phyloP scores from a whole-genome alignment of 2,888 invertebrate species.

The Aleiodes leptofemur region DNA sequence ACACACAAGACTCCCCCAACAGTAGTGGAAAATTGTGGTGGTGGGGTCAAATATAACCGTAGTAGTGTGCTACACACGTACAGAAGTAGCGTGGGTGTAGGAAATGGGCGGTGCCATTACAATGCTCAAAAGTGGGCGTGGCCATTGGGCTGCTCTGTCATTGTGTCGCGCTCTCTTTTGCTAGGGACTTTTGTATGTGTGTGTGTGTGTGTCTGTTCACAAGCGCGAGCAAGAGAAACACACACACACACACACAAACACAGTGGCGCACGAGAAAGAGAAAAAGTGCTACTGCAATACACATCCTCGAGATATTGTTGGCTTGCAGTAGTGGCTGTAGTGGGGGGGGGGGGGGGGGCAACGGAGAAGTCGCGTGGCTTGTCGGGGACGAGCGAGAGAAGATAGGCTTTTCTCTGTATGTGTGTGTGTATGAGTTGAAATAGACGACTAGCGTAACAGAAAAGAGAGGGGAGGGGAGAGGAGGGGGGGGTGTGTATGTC shows the following conservation, averaged over 20 bases:
- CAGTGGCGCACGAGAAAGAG: constrained; percentile 16
- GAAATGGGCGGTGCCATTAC: constrained; percentile 64
- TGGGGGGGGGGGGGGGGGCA: constrained; percentile 21
- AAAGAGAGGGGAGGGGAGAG: no score
- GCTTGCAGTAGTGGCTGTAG: constrained; percentile 19
- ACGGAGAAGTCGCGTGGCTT: constrained; percentile 18
- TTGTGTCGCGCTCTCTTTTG: constrained; percentile 19
- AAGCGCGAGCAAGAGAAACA: no score
- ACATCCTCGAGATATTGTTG: constrained; percentile 27
- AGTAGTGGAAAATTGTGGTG: constrained; percentile 2
- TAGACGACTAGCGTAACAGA: background rate
- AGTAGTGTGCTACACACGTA: background rate
- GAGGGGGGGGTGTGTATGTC: constrained; percentile 27
- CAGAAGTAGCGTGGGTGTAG: constrained; percentile 67
- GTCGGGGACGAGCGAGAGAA: constrained; percentile 36
- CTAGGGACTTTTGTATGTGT: constrained; percentile 25
- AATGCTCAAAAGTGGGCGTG: constrained; percentile 66
- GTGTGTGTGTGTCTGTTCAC: background rate
- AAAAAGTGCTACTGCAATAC: background rate
- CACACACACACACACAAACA: background rate
- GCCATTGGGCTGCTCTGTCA: constrained; percentile 40
- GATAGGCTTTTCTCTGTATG: background rate
- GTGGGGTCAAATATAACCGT: no score
- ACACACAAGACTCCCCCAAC: background rate
- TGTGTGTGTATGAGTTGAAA: background rate